Evolutionary conservation across 2,113 vertebrate species (phyloP).

Genomic region (Malurus cyaneus): DNA sequence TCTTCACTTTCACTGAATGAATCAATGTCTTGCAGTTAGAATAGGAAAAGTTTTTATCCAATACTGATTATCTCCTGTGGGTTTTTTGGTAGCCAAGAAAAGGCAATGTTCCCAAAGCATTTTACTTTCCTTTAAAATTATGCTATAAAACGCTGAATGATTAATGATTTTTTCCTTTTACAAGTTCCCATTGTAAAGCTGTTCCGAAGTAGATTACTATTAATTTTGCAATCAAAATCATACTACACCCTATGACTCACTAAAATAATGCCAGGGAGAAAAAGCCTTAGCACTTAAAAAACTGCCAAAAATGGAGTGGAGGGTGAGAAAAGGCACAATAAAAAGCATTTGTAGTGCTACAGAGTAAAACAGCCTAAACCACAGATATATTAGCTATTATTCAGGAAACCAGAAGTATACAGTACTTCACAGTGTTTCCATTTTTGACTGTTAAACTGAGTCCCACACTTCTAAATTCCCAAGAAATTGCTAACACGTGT

Average conservation of each 20-base stretch:
- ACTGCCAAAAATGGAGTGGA: background rate
- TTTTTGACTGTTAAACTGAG: background rate
- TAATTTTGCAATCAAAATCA: constrained; percentile 22
- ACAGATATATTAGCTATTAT: background rate
- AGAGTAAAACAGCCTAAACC: background rate
- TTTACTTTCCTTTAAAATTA: constrained; percentile 11
- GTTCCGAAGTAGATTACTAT: constrained; percentile 1
- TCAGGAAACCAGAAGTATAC: background rate
- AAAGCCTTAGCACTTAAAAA: background rate
- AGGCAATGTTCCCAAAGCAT: background rate
- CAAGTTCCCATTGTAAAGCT: background rate
- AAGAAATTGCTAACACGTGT: background rate
- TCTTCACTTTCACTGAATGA: background rate
- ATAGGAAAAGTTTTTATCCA: background rate
- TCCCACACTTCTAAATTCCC: background rate
- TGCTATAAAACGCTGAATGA: background rate
- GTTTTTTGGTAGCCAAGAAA: background rate
- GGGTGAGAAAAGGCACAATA: background rate
- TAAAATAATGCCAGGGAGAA: background rate
- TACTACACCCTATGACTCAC: background rate
- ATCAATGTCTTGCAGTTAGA: background rate
- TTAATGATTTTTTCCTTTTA: constrained; percentile 11
- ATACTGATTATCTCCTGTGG: background rate
- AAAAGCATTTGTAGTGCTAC: background rate
- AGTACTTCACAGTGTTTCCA: background rate